These are phyloP conservation scores for Leuciscus idus DNA, from an alignment of 2,113 vertebrate genomes.

Conservation along the genomic window DNA sequence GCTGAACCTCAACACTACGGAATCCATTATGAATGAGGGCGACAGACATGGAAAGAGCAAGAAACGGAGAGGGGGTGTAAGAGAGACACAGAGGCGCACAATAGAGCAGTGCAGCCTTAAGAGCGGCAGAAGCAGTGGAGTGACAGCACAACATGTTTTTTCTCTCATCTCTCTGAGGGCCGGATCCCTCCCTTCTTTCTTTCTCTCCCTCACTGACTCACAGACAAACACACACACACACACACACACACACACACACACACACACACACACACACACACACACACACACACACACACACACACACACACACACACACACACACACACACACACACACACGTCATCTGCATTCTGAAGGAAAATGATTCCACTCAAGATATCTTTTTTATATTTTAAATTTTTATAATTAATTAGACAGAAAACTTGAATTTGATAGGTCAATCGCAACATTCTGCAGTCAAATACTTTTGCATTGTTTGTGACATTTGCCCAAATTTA, in stretches of 20 bases:
- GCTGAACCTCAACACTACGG: constrained; percentile 42
- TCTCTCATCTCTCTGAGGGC: not conserved
- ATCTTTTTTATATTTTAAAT: not conserved
- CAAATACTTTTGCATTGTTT: no score
- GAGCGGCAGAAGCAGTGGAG: not conserved
- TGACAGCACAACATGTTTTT: constrained; percentile 18
- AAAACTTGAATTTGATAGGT: no score
- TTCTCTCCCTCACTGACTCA: not conserved
- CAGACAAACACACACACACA: not conserved
- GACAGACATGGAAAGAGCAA: constrained; percentile 18
- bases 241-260: not conserved
- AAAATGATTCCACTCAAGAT: not conserved
- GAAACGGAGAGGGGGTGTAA: not conserved
- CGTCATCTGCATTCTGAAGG: not conserved
- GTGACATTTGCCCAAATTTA: no score
- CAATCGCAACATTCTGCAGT: no score
- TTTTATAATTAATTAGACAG: not conserved
- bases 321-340: not conserved
- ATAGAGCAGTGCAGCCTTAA: constrained; percentile 21
- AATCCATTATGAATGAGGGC: constrained; percentile 54
- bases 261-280: not conserved
- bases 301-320: not conserved
- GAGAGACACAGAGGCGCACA: not conserved
- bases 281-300: not conserved
- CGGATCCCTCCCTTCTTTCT: not conserved